Percentiles rank a stretch among this genome's conserved stretches.
Evolutionary conservation across 2,113 vertebrate genomes (phyloP).

Genomic region (Propithecus coquereli): DNA sequence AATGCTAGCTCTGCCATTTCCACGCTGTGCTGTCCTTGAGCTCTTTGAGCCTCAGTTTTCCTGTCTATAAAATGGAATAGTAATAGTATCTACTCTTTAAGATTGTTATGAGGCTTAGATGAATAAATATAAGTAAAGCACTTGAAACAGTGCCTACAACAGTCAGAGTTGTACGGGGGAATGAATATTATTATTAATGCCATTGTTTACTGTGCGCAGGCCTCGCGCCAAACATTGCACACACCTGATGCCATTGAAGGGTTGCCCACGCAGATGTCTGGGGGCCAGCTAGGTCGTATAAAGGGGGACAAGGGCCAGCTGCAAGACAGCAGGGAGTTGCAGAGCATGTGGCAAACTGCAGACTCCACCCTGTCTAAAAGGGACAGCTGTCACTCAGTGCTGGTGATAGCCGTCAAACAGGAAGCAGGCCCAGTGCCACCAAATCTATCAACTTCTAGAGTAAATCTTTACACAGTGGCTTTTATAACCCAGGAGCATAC

Average conservation of each 20-base stretch:
- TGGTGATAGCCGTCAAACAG: accelerated
- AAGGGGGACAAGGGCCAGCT: background rate
- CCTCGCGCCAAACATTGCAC: background rate
- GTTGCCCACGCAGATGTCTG: background rate
- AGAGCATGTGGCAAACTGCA: too few species aligned
- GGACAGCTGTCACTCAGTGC: background rate
- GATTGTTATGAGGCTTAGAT: background rate
- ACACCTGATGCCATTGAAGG: too few species aligned
- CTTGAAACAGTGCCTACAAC: background rate
- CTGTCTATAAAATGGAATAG: background rate
- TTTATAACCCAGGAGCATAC: background rate
- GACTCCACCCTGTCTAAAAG: background rate
- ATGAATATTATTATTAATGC: background rate
- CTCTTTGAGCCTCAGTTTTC: background rate
- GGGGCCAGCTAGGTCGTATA: background rate
- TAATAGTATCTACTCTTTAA: background rate
- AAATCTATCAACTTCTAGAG: background rate
- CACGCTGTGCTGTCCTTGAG: background rate
- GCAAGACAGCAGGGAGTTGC: background rate
- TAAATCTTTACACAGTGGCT: background rate
- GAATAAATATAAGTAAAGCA: background rate
- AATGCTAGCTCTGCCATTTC: background rate
- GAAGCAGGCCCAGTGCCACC: background rate
- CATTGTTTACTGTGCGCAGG: too few species aligned
- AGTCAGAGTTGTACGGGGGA: background rate